Conservation (phyloP, 1,140 invertebrate genomes). For the Drosophila kepulauana region DNA sequence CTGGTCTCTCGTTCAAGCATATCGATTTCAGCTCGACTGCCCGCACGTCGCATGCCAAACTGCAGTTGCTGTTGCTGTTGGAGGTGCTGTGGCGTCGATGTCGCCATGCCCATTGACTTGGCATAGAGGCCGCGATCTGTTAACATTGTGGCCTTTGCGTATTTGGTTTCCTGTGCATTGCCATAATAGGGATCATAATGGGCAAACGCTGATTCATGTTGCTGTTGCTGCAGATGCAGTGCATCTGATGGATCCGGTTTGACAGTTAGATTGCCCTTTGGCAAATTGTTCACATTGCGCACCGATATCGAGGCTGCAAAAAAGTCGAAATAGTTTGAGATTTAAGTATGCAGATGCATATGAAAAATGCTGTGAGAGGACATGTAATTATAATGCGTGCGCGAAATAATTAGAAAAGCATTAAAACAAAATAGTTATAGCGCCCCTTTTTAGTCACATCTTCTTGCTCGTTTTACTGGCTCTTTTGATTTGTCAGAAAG, state of each 20-base stretch:
- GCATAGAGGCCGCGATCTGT: slow-evolving; percentile 68
- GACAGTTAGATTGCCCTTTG: slow-evolving; percentile 79
- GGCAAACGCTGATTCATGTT: slow-evolving; percentile 62
- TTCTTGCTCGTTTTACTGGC: slow-evolving; percentile 1
- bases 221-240: neutral
- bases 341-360: slow-evolving; percentile 6
- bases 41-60: slow-evolving; percentile 72
- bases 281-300: slow-evolving; percentile 82
- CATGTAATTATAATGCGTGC: slow-evolving; percentile 74
- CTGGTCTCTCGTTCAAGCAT: slow-evolving; percentile 82
- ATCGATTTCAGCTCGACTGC: slow-evolving; percentile 84
- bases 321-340: slow-evolving; percentile 15
- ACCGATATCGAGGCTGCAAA: slow-evolving; percentile 84
- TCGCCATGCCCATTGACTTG: slow-evolving; percentile 43
- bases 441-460: slow-evolving; percentile 8
- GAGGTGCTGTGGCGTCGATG: slow-evolving; percentile 71
- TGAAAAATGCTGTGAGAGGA: slow-evolving; percentile 14
- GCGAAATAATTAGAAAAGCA: slow-evolving; percentile 70
- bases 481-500: slow-evolving; percentile 8
- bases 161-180: slow-evolving; percentile 73
- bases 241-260: slow-evolving; percentile 81
- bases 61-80: slow-evolving; percentile 52
- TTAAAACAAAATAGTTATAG: slow-evolving; percentile 48
- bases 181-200: slow-evolving; percentile 78
- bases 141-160: slow-evolving; percentile 77